Conservation (phyloP, 2,797 vertebrate genomes). For the Limosa lapponica region DNA sequence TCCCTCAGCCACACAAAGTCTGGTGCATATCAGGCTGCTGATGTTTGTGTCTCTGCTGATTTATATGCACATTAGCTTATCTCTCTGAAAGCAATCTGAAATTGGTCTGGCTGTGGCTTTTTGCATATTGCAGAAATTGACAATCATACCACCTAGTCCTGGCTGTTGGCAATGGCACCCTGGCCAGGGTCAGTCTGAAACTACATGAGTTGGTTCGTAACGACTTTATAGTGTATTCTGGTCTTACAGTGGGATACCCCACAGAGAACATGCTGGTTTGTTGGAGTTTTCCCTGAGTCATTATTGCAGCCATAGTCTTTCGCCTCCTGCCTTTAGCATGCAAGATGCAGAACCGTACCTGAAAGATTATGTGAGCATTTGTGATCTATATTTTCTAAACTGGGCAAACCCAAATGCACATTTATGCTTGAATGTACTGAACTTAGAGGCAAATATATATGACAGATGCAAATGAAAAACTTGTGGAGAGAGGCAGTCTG, state of each 20-base stretch:
- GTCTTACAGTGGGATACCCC: neutral
- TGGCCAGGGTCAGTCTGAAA: neutral
- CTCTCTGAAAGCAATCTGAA: neutral
- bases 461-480: neutral
- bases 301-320: accelerated
- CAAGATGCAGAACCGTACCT: neutral
- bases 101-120: neutral
- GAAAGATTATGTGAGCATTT: neutral
- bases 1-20: neutral
- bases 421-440: neutral
- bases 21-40: neutral
- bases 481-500: neutral
- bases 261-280: neutral
- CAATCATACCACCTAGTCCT: neutral
- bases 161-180: neutral
- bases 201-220: accelerated
- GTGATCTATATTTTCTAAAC: neutral
- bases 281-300: neutral
- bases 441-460: neutral
- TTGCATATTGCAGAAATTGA: neutral
- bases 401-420: neutral
- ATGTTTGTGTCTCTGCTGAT: neutral
- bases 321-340: neutral
- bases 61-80: neutral
- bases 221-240: neutral